Evolutionary conservation across 1,140 invertebrate genomes (phyloP), one percentile per base, ranked within the genome.

Genomic region (Drosophila virilis): DNA sequence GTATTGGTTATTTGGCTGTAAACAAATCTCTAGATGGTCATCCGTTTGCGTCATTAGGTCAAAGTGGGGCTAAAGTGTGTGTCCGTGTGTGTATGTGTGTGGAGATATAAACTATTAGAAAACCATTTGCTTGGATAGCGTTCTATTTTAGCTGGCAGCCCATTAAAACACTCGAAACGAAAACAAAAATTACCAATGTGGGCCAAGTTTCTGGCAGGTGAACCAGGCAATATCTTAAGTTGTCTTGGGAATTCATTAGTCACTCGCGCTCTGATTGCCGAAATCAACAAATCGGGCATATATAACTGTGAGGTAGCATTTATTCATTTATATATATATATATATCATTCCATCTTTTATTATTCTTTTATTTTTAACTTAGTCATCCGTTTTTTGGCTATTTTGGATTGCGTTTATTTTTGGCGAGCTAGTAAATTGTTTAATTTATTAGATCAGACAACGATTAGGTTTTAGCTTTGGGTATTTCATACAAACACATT

Each of bases 11-110:
- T 70, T 66, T 37, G 55, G 43, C 37, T 57, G 48, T 72, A 86
- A 85, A 85, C 75, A 82, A 88, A 88, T 33, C 68, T 52, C 32
- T 62, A 33, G 37, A 52, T 37, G 42, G 13, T 22, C 33, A 50
- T 51, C 48, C 48, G 55, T 54, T 64, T 86, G 83, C 83, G 83
- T 89, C 83, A 86, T 65, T 68, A 46, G 22, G 59, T 10, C 52
- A 32, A 59, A 65, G 64, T 50, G 55, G 58, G 46, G n/a, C 22
- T 5, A 28, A 28, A 22, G 22, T 22, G n/a, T n/a, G n/a, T n/a
- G n/a, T n/a, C n/a, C n/a, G n/a, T n/a, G 22, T 22, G 22, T 28
- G 22, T 28, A 5, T 28, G 22, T 28, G 22, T 28, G 22, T 28
- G 22, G 22, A 28, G 22, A 28, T n/a, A 12, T 46, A 58, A 45